Percentiles rank a stretch among this genome's conserved stretches.
Evolutionary conservation across 2,888 invertebrate species (phyloP).

Genomic region (Drosophila prostipennis): DNA sequence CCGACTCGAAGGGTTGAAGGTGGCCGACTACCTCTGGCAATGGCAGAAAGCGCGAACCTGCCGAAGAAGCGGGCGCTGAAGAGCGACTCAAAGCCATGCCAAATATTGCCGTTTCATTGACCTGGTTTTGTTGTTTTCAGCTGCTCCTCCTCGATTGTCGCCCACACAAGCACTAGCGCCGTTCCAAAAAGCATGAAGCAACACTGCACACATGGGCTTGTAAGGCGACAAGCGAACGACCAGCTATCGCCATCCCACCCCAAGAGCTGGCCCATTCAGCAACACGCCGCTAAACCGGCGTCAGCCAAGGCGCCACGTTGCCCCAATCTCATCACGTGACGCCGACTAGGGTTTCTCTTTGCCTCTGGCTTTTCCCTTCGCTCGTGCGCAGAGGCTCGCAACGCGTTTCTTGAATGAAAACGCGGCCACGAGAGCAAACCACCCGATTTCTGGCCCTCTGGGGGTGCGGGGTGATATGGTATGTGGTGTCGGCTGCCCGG

Average conservation of each 20-base stretch:
- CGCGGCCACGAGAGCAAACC: constrained; percentile 42
- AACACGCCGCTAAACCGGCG: constrained; percentile 72
- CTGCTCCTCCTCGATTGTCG: constrained; percentile 41
- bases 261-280: constrained; percentile 42
- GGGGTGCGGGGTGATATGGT: background rate
- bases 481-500: constrained; percentile 4
- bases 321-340: constrained; percentile 62
- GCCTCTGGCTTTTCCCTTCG: constrained; percentile 33
- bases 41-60: background rate
- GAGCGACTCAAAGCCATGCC: constrained; percentile 63
- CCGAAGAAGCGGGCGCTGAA: constrained; percentile 38
- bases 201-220: constrained; percentile 69
- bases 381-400: constrained; percentile 56
- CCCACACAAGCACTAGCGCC: constrained; percentile 58
- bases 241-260: constrained; percentile 17
- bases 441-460: constrained; percentile 5
- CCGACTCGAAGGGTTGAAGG: background rate
- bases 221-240: constrained; percentile 65
- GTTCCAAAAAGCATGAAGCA: constrained; percentile 59
- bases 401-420: constrained; percentile 72
- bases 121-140: constrained; percentile 70
- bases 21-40: constrained; percentile 1
- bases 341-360: constrained; percentile 69
- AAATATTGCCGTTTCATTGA: constrained; percentile 81
- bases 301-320: constrained; percentile 68